Evolutionary conservation across 2,113 vertebrate genomes (phyloP).

Genomic region (Gymnogyps californianus): DNA sequence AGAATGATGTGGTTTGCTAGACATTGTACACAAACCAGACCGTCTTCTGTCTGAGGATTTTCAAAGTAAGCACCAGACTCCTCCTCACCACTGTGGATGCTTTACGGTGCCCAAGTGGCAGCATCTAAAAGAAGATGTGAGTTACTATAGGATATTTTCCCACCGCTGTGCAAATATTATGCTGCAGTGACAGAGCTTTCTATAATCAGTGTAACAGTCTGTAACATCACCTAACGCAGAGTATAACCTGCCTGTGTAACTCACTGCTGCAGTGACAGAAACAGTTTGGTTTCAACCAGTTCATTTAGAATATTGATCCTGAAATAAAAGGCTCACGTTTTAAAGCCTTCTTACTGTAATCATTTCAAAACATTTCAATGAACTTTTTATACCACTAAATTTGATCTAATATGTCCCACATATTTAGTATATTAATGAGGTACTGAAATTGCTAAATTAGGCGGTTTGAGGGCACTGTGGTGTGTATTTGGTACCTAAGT

Average conservation of each 20-base stretch:
- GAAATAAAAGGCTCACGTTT: background rate
- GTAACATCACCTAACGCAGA: background rate
- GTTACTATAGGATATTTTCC: background rate
- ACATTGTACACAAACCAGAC: background rate
- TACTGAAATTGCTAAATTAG: background rate
- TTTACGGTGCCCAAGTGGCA: background rate
- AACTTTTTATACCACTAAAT: background rate
- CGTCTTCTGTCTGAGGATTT: background rate
- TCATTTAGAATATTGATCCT: background rate
- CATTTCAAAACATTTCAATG: background rate
- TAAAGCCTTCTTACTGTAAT: background rate
- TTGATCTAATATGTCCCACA: background rate
- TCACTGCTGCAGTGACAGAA: background rate
- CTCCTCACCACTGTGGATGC: background rate
- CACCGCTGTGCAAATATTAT: background rate
- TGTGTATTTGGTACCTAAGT: background rate
- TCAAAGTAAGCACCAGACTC: background rate
- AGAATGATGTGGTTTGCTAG: background rate
- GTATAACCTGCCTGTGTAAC: background rate
- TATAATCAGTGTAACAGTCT: background rate
- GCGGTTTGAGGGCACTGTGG: background rate
- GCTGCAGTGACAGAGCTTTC: background rate
- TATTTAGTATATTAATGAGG: background rate
- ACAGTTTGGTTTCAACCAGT: background rate
- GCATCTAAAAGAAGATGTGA: background rate